Conservation (phyloP, 2,888 invertebrate species). For the Epinotia nisella region DNA sequence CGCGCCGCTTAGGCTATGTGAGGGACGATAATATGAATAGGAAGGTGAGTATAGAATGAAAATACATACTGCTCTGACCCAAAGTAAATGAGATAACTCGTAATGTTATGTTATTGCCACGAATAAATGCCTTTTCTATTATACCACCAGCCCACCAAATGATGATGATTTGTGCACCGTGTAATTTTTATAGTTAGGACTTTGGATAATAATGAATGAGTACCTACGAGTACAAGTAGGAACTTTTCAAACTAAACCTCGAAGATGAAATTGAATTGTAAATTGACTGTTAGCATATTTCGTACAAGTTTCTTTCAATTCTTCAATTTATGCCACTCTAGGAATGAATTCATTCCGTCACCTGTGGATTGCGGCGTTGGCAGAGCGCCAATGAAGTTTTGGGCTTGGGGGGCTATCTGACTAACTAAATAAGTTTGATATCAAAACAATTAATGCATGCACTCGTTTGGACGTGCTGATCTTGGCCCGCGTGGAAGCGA, state of each 20-base stretch:
- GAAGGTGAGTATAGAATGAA: too few relatives aligned
- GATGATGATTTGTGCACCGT: too few relatives aligned
- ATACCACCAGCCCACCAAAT: too few relatives aligned
- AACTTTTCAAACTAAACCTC: background rate
- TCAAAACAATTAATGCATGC: background rate
- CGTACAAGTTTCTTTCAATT: slow-evolving; percentile 19
- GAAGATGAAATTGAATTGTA: slow-evolving; percentile 17
- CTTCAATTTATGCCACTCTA: slow-evolving; percentile 23
- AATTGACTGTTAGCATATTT: slow-evolving; percentile 25
- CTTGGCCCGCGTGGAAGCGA: background rate
- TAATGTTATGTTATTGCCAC: too few relatives aligned
- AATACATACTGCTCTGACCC: too few relatives aligned
- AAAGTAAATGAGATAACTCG: too few relatives aligned
- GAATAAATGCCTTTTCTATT: too few relatives aligned
- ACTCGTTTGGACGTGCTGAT: background rate
- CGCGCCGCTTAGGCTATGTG: too few relatives aligned
- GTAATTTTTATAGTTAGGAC: background rate
- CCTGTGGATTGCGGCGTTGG: slow-evolving; percentile 53
- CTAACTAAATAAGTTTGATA: background rate
- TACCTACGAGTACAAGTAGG: background rate
- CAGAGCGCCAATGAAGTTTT: slow-evolving; percentile 50
- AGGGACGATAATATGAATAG: too few relatives aligned
- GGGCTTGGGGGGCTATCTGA: slow-evolving; percentile 17
- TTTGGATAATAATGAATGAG: background rate
- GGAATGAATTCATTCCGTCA: slow-evolving; percentile 46